These are phyloP conservation scores for Diglossa cyanea DNA, from an alignment of 2,797 vertebrate species.

Conservation along the genomic window DNA sequence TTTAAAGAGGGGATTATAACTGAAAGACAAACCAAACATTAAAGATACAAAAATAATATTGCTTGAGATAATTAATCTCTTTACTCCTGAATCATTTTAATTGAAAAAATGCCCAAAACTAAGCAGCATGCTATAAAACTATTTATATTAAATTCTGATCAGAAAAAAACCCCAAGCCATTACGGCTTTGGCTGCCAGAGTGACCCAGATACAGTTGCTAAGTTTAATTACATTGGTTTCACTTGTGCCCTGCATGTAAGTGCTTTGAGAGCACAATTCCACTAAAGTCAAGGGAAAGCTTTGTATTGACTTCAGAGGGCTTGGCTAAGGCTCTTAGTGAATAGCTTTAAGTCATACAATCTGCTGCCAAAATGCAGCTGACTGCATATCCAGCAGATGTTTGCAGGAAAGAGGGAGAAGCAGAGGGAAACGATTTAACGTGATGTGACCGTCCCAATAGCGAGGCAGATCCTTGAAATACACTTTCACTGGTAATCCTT, in stretches of 20 bases:
- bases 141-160: neutral
- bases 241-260: neutral
- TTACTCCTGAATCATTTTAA: neutral
- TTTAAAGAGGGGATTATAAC: neutral
- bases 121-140: neutral
- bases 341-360: slow-evolving; percentile 27
- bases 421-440: neutral
- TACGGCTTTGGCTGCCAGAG: neutral
- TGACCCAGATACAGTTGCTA: slow-evolving; percentile 31
- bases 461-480: neutral
- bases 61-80: neutral
- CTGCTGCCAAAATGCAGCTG: slow-evolving; percentile 42
- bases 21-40: slow-evolving; percentile 2
- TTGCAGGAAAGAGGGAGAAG: neutral
- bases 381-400: slow-evolving; percentile 28
- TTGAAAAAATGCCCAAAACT: neutral
- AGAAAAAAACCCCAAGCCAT: neutral
- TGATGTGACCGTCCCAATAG: neutral
- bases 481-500: neutral
- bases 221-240: slow-evolving; percentile 51
- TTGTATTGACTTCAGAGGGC: slow-evolving; percentile 36
- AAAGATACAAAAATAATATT: neutral
- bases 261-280: slow-evolving; percentile 34
- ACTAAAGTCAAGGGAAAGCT: slow-evolving; percentile 31
- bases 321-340: slow-evolving; percentile 43